phyloP scores from a whole-genome alignment of 2,113 vertebrate species.

The Poecile atricapillus region DNA sequence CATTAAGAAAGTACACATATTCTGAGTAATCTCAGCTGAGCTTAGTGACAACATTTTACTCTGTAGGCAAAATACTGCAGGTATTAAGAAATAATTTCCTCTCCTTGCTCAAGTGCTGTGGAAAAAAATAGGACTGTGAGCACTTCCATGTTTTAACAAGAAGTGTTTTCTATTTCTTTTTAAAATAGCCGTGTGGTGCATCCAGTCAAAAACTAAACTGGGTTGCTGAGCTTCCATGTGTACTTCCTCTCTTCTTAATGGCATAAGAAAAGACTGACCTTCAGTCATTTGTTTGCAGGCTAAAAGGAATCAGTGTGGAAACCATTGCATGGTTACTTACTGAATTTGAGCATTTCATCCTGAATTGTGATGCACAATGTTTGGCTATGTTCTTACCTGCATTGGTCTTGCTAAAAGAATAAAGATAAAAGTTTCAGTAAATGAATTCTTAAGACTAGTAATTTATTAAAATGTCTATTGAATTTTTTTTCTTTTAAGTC shows the following conservation, averaged over 20 bases:
- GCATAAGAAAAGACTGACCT: not conserved
- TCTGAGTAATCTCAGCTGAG: not conserved
- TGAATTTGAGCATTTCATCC: not conserved
- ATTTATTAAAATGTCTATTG: not conserved
- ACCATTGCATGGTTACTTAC: not conserved
- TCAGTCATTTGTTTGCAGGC: not conserved
- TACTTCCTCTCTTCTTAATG: not conserved
- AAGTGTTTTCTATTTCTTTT: not conserved
- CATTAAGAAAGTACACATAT: not conserved
- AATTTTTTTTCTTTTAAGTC: not conserved
- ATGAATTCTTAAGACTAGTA: not conserved
- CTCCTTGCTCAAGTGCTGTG: not conserved
- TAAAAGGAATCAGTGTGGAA: not conserved
- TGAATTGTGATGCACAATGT: fast-evolving
- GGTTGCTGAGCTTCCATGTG: not conserved
- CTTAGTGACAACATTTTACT: not conserved
- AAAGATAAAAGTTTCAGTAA: not conserved
- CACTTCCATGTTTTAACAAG: not conserved
- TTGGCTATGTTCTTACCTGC: not conserved
- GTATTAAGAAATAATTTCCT: not conserved
- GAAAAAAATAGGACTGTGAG: not conserved
- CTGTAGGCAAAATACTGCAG: not conserved
- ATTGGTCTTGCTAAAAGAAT: fast-evolving
- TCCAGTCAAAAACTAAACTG: not conserved
- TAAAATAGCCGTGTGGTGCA: not conserved